phyloP scores from a whole-genome alignment of 2,888 invertebrate genomes.

The Cyaniris semiargus region DNA sequence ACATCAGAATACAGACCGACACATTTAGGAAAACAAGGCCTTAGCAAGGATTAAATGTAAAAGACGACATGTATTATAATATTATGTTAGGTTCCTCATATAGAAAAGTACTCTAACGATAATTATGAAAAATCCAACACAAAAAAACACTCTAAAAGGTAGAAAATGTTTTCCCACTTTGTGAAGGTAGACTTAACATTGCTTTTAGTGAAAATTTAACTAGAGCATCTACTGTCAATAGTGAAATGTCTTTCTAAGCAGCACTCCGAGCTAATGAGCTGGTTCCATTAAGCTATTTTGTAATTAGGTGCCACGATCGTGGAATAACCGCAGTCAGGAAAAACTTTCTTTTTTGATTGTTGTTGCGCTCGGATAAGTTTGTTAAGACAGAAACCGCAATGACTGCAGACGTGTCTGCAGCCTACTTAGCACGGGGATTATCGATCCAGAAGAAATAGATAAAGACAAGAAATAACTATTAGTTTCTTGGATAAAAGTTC shows the following conservation, averaged over 20 bases:
- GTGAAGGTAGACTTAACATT: slow-evolving; percentile 19
- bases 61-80: not conserved
- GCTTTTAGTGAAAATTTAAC: slow-evolving; percentile 27
- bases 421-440: no score
- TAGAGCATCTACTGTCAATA: slow-evolving; percentile 46
- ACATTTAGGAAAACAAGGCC: no score
- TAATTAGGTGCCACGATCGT: slow-evolving; percentile 65
- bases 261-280: slow-evolving; percentile 62
- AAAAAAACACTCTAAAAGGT: not conserved
- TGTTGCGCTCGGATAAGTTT: not conserved
- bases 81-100: no score
- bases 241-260: slow-evolving; percentile 55
- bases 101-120: not conserved
- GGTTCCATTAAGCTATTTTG: slow-evolving; percentile 70
- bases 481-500: no score
- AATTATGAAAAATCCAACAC: not conserved
- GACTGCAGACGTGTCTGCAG: not conserved
- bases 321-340: slow-evolving; percentile 48
- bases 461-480: no score
- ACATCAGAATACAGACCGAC: no score
- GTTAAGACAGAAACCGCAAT: not conserved
- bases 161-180: slow-evolving; percentile 15
- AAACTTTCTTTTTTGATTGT: slow-evolving; percentile 34
- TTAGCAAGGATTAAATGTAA: not conserved
- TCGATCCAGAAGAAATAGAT: no score